These are phyloP conservation scores for Ispidina lecontei DNA, from an alignment of 2,797 vertebrate species.

Conservation along the genomic window DNA sequence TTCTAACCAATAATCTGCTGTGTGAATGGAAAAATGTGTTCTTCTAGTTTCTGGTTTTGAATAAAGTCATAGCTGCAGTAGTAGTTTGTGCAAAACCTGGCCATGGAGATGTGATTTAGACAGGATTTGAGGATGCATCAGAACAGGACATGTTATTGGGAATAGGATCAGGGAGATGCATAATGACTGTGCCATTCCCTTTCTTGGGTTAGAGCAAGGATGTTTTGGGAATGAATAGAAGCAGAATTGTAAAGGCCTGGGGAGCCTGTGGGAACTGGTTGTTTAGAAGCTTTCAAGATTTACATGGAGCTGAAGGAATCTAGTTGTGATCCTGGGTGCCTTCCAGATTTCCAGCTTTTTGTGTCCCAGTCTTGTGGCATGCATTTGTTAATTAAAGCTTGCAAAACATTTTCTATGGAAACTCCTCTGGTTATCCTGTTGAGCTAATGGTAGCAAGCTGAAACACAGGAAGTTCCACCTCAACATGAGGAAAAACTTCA, in stretches of 20 bases:
- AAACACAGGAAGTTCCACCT: too few relatives aligned
- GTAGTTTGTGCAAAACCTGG: background rate
- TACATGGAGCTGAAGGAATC: background rate
- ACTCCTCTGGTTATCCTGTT: background rate
- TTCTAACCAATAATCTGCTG: background rate
- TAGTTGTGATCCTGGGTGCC: background rate
- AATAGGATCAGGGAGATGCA: background rate
- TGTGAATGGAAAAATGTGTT: background rate
- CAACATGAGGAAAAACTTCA: too few relatives aligned
- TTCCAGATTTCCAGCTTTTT: background rate
- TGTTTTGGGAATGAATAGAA: background rate
- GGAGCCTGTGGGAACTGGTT: background rate
- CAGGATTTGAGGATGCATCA: background rate
- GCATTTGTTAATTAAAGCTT: background rate
- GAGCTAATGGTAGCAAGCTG: too few relatives aligned
- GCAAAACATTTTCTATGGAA: background rate
- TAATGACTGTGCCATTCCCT: background rate
- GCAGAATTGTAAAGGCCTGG: background rate
- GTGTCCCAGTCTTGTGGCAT: background rate
- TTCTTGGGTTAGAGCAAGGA: fast-evolving
- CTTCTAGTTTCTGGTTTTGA: background rate
- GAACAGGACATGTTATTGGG: background rate
- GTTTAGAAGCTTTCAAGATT: background rate
- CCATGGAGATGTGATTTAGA: background rate
- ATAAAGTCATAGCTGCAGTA: background rate